Percentiles rank a stretch among this genome's conserved stretches.
Evolutionary conservation across 2,888 invertebrate genomes (phyloP).

Genomic region (Luperina nickerlii): DNA sequence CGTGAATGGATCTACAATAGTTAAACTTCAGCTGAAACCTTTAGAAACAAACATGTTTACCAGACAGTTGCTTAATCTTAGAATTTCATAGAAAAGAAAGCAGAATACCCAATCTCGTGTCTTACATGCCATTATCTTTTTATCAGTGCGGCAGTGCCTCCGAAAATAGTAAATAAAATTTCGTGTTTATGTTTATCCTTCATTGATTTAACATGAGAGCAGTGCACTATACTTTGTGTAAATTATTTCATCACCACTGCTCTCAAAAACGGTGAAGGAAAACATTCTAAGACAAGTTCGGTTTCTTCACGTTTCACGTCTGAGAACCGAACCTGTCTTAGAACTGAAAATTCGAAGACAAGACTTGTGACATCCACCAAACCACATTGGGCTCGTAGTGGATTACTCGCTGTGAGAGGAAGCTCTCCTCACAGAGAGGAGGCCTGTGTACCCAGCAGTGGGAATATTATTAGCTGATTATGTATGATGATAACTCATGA

Average conservation of each 20-base stretch:
- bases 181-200: neutral
- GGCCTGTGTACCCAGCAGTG: neutral
- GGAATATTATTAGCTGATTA: neutral
- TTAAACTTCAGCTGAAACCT: neutral
- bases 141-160: neutral
- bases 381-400: neutral
- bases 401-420: too few species aligned
- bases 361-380: neutral
- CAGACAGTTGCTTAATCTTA: conserved; percentile 13
- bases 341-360: neutral
- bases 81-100: conserved; percentile 1
- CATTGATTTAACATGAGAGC: neutral
- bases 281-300: too few species aligned
- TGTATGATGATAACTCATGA: too few species aligned
- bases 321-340: too few species aligned
- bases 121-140: conserved; percentile 10
- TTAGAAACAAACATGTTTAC: conserved; percentile 40
- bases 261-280: neutral
- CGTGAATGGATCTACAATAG: conserved; percentile 2
- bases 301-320: too few species aligned
- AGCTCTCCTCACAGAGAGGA: neutral
- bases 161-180: neutral
- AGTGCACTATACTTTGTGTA: neutral
- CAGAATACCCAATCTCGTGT: conserved; percentile 19
- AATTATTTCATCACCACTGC: neutral